Evolutionary conservation across 2,797 vertebrate genomes (phyloP).

Genomic region (Enteromius trimaculatus): DNA sequence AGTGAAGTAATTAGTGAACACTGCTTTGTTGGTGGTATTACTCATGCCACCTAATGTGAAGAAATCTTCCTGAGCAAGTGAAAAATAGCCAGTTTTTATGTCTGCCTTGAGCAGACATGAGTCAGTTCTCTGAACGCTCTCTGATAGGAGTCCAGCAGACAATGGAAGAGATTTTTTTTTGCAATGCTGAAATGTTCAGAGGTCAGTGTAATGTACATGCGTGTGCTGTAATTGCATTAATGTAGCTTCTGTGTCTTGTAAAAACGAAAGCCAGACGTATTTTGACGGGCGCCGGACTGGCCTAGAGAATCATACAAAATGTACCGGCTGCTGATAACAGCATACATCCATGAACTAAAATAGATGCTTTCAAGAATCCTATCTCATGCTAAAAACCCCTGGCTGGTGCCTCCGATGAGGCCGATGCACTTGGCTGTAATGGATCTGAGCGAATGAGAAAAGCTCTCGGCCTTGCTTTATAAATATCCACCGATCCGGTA

Average conservation of each 20-base stretch:
- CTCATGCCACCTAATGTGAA: constrained; percentile 38
- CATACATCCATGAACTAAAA: constrained; percentile 79
- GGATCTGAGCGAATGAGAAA: constrained; percentile 78
- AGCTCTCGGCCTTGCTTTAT: constrained; percentile 75
- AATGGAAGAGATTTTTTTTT: constrained; percentile 14
- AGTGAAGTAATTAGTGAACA: constrained; percentile 32
- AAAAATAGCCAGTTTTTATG: constrained; percentile 28
- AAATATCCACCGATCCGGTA: constrained; percentile 78
- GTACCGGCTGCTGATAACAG: constrained; percentile 76
- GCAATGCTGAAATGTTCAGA: not conserved
- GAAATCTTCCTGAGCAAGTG: constrained; percentile 36
- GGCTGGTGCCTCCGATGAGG: constrained; percentile 60
- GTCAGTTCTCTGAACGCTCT: constrained; percentile 26
- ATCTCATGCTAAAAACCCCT: constrained; percentile 76
- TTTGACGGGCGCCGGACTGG: constrained; percentile 65
- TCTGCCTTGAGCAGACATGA: constrained; percentile 36
- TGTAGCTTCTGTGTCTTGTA: constrained; percentile 60
- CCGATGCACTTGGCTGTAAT: constrained; percentile 68
- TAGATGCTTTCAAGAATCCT: constrained; percentile 82
- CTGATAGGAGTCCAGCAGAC: constrained; percentile 13
- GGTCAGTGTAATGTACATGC: not conserved
- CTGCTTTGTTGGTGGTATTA: constrained; percentile 15
- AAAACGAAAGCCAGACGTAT: constrained; percentile 64
- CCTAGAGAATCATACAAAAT: constrained; percentile 70
- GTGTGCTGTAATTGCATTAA: constrained; percentile 48